Percentiles rank a stretch among this genome's conserved stretches.
phyloP scores from a whole-genome alignment of 1,140 invertebrate species.

The Leptinotarsa texana region DNA sequence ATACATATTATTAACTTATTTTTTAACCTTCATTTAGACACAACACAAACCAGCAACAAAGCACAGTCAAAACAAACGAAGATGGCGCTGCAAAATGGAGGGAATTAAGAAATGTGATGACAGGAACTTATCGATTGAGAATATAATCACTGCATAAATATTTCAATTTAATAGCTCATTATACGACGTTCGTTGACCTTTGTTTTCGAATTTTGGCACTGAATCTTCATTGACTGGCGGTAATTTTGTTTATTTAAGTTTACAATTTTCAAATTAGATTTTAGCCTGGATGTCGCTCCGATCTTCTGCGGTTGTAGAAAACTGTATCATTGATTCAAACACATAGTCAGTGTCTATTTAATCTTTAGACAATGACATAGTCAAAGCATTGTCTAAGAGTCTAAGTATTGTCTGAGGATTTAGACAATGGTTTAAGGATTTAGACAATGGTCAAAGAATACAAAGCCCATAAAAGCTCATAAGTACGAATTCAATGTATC shows the following conservation, averaged over 20 bases:
- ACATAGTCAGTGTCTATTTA: too few species aligned
- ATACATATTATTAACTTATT: constrained; percentile 40
- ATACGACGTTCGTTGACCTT: neutral
- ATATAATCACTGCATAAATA: neutral
- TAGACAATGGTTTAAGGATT: too few species aligned
- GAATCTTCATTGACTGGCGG: neutral
- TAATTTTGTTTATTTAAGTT: neutral
- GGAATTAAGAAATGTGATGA: constrained; percentile 22
- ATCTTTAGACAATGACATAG: too few species aligned
- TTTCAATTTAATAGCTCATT: neutral
- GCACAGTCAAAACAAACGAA: constrained; percentile 20
- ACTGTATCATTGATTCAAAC: too few species aligned
- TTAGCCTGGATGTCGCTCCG: too few species aligned
- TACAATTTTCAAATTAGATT: too few species aligned
- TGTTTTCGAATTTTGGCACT: neutral
- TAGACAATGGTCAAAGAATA: too few species aligned
- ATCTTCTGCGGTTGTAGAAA: too few species aligned
- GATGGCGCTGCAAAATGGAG: constrained; percentile 39
- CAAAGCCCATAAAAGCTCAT: too few species aligned
- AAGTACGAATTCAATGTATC: too few species aligned
- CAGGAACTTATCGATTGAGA: neutral
- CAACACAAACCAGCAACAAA: constrained; percentile 19
- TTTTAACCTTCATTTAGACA: constrained; percentile 18
- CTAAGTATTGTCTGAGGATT: too few species aligned
- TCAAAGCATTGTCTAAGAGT: too few species aligned